Conservation (phyloP, 2,113 vertebrate species). For the Lasiurus borealis region DNA sequence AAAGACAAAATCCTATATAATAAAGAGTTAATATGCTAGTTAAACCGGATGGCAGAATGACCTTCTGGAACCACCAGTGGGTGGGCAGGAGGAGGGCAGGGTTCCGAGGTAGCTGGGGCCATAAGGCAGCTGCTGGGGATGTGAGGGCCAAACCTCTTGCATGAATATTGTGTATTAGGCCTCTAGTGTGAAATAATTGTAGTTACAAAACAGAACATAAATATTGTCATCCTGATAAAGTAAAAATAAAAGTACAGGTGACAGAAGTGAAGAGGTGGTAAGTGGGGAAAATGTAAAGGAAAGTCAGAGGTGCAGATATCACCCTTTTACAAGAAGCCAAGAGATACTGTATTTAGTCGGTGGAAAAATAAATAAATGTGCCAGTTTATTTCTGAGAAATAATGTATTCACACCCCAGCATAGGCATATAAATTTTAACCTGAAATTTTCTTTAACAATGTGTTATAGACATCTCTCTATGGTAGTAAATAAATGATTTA, state of each 20-base stretch:
- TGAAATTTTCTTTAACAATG: not conserved
- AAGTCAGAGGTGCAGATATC: not conserved
- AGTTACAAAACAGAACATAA: not conserved
- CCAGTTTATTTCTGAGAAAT: slow-evolving; percentile 23
- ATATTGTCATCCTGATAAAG: slow-evolving; percentile 8
- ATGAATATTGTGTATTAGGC: too few species aligned
- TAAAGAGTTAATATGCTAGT: too few species aligned
- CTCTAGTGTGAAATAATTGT: not conserved
- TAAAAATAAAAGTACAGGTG: not conserved
- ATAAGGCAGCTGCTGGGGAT: too few species aligned
- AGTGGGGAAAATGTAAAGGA: not conserved
- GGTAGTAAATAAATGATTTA: not conserved
- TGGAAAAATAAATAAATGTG: not conserved
- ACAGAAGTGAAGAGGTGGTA: not conserved
- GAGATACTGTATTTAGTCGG: not conserved
- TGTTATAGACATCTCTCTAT: not conserved
- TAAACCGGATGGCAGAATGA: too few species aligned
- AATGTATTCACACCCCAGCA: not conserved
- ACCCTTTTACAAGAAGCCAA: not conserved
- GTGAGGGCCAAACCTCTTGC: too few species aligned
- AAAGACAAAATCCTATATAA: not conserved
- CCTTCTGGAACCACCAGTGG: too few species aligned
- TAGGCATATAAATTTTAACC: not conserved
- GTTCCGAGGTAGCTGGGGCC: too few species aligned
- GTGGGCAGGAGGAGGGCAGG: too few species aligned